Evolutionary conservation across 2,888 invertebrate species (phyloP), one percentile per base, ranked within the genome.

Genomic region (Eristalis arbustorum): DNA sequence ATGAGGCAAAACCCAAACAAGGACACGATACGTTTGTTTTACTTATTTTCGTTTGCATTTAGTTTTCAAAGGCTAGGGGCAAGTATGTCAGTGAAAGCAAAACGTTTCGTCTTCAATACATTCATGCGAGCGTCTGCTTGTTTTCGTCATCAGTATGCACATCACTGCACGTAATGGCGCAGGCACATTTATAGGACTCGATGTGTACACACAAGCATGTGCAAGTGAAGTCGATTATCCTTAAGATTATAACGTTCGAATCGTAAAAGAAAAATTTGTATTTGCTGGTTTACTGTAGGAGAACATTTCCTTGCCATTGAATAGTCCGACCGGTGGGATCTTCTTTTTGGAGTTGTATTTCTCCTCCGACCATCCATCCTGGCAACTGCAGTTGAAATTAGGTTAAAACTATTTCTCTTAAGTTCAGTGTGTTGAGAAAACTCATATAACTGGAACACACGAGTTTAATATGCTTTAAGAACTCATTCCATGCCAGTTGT

Each of bases 1-100:
- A 74, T 69, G 37, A 67, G 66, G 71, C 49, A 71, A 72, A 76
- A 56, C 62, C 72, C 40, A 67, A 71, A 76, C 82, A 82, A 76
- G 82, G 82, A 76, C 76, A 74, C 28, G 61, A 25, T 64, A 73
- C n/a, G 49, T 76, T 63, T 57, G 25, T 56, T 74, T 68, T 34
- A 61, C 28, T 67, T 72, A 66, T 72, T 62, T 82, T 61, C 34
- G 56, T 63, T 74, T 74, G 57, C 40, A 57, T 68, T 42, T 40
- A 68, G 68, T 18, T 81, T 71, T 49, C 34, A 34, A 25, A 34
- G 57, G 56, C 69, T 42, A 31, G 80, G 64, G 64, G 69, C 57
- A 75, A 18, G 67, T n/a, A 63, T 31, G 71, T 28, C 25, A 62
- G 18, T 13, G 28, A 72, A 42, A 49, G 62, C 42, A 61, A 71